Evolutionary conservation across 2,888 invertebrate species (phyloP).

Genomic region (Mythimna vitellina): DNA sequence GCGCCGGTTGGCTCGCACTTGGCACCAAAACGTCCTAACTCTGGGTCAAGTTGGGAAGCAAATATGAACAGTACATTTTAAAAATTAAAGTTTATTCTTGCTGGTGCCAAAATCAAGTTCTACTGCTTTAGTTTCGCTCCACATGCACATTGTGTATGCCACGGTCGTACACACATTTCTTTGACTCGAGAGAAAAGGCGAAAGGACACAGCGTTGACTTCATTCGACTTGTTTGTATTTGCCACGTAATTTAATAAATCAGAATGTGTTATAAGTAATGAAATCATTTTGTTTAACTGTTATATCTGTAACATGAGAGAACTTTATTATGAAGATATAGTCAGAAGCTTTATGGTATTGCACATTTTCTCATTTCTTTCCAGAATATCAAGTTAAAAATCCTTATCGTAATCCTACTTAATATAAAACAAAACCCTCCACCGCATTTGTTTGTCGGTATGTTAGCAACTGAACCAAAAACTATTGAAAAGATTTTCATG

Average conservation of each 20-base stretch:
- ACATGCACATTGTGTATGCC: constrained; percentile 83
- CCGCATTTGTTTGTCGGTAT: too few relatives aligned
- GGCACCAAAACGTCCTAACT: constrained; percentile 68
- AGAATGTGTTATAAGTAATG: constrained; percentile 31
- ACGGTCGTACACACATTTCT: constrained; percentile 86
- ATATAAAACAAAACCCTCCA: too few relatives aligned
- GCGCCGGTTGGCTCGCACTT: constrained; percentile 71
- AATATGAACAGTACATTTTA: constrained; percentile 43
- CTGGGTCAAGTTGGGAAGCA: constrained; percentile 19
- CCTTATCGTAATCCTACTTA: too few relatives aligned
- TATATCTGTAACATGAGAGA: background rate
- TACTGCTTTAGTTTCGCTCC: constrained; percentile 70
- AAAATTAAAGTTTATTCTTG: constrained; percentile 48
- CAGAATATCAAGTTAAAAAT: too few relatives aligned
- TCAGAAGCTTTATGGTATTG: background rate
- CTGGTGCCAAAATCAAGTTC: constrained; percentile 48
- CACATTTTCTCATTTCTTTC: background rate
- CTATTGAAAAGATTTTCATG: too few relatives aligned
- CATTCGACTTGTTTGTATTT: constrained; percentile 66
- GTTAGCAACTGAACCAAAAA: too few relatives aligned
- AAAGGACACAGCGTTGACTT: constrained; percentile 81
- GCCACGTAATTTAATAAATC: constrained; percentile 67
- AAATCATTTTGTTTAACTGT: background rate
- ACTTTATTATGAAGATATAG: background rate
- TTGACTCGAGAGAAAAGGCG: constrained; percentile 85